Percentiles rank a stretch among this genome's conserved stretches.
phyloP scores from a whole-genome alignment of 64 coral and sea anemone genomes.

The Orbicella faveolata region DNA sequence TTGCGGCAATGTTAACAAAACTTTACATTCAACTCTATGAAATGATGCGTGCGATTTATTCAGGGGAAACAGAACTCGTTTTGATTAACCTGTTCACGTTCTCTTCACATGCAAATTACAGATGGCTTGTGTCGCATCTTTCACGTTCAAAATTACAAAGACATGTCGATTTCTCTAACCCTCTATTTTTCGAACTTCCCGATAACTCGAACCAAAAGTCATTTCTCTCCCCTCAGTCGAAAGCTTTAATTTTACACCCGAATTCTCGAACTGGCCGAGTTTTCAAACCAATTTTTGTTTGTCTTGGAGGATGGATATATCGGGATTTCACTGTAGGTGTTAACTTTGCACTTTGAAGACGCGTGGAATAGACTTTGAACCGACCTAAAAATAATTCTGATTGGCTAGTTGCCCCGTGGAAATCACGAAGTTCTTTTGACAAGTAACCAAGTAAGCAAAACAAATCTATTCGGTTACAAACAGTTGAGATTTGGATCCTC shows the following conservation, averaged over 20 bases:
- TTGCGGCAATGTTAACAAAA: background rate
- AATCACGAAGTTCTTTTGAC: background rate
- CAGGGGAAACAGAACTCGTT: background rate
- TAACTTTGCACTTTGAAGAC: slow-evolving; percentile 5
- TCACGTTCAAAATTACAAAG: background rate
- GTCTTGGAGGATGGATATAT: too few species aligned
- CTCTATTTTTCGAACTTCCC: too few species aligned
- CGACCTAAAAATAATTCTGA: slow-evolving; percentile 2
- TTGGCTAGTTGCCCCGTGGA: background rate
- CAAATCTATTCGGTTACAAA: background rate
- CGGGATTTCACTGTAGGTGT: background rate
- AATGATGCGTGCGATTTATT: background rate
- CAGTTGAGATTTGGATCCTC: too few species aligned
- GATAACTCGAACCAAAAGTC: too few species aligned
- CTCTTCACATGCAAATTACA: slow-evolving; percentile 29
- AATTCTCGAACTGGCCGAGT: too few species aligned
- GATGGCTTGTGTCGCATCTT: background rate
- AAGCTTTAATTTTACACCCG: too few species aligned
- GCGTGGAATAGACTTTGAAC: slow-evolving; percentile 15
- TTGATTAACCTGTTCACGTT: background rate
- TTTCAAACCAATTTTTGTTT: too few species aligned
- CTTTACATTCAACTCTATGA: background rate
- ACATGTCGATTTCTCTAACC: too few species aligned
- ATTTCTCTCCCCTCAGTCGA: too few species aligned
- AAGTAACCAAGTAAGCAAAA: background rate